These are phyloP conservation scores for Berghia stephanieae DNA, from an alignment of 1,140 invertebrate genomes.

Conservation along the genomic window DNA sequence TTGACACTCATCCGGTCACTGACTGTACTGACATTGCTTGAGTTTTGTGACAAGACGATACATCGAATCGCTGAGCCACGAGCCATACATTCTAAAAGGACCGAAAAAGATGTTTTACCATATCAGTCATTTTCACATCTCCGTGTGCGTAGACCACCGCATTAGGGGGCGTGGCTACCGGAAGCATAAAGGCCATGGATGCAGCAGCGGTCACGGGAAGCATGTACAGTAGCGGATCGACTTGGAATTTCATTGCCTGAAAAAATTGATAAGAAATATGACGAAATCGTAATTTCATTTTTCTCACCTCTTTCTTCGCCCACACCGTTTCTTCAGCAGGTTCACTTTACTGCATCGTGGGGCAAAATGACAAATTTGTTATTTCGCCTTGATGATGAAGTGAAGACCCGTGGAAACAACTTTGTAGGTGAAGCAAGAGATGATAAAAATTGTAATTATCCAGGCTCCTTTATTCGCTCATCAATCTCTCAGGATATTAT, in stretches of 20 bases:
- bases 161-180: conserved; percentile 91
- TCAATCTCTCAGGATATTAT: no score
- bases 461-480: no score
- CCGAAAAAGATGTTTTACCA: conserved; percentile 52
- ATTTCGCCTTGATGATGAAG: neutral
- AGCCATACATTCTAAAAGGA: neutral
- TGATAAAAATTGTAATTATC: no score
- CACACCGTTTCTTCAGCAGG: neutral
- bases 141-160: conserved; percentile 82
- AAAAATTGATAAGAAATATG: no score
- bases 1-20: neutral
- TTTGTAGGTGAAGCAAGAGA: no score
- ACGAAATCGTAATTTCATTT: no score
- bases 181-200: conserved; percentile 81
- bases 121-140: conserved; percentile 64
- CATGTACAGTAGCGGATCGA: conserved; percentile 88
- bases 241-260: conserved; percentile 66
- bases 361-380: neutral
- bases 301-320: no score
- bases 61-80: neutral
- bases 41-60: neutral
- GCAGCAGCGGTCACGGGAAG: conserved; percentile 83
- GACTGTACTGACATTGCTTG: neutral
- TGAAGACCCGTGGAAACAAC: neutral
- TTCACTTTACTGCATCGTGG: neutral